Base-by-base conservation (phyloP, 2,113 vertebrate genomes). In the Macaca nemestrina region DNA sequence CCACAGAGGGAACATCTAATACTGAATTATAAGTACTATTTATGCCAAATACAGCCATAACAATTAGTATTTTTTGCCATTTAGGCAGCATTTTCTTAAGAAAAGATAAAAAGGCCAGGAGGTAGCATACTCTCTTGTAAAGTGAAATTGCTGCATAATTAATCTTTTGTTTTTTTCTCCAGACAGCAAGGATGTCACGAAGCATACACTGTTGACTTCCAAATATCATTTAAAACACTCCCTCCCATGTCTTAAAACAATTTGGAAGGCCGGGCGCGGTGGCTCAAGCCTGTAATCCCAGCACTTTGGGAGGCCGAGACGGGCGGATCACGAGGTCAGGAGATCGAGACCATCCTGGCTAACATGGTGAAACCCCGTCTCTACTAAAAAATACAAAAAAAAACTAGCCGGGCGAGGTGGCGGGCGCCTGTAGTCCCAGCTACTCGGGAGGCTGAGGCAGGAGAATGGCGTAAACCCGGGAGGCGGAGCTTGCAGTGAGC, bases 31-130 rank as follows among this genome's bases (percentile, higher is more conserved):
- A 94, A 92, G 83, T 82, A 59, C 43, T 35, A 67, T 48, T 59
- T 55, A 59, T 52, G 72, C 32, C 90, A 97, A 40, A 87, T 50
- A 70, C 80, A n/a, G 72, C 91, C 81, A 87, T 0, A 76, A 45
- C n/a, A 78, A 88, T 86, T 38, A 80, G 40, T 27, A 88, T 48
- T 55, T 90, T 82, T 70, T 78, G 18, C 88, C 40, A 82, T n/a
- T 1, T 61, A 48, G 55, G 75, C 20, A 96, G 79, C 38, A 85
- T 79, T 94, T 96, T 91, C 35, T 52, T 82, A 64, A 76, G 93
- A 97, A 97, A 95, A 96, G 96, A 92, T 70, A 73, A 98, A 98
- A 98, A 95, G 94, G 95, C 92, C 97, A 86, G 91, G 48, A 96
- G 95, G 89, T 90, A 93, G 89, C 81, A 73, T 6, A 14, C 35